Evolutionary conservation across 2,888 invertebrate species (phyloP), one percentile per base, ranked within the genome.

Genomic region (Parthenolecanium corni): DNA sequence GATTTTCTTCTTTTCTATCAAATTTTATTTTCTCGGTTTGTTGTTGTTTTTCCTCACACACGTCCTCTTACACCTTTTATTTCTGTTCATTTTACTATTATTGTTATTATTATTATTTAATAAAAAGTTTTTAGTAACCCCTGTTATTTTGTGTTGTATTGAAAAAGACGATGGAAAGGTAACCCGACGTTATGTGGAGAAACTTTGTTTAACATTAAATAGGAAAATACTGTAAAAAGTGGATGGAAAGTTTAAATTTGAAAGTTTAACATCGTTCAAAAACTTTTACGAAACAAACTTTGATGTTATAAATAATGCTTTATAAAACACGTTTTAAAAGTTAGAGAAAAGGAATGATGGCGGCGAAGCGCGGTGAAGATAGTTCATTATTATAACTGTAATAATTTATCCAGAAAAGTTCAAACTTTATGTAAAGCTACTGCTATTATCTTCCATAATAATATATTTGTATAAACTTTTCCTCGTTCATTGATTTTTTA

Each of bases 251-350:
- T 61, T 61, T 61, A 61, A 61, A 61, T 61, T 61, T 61, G 61
- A 61, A 61, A 61, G 61, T 61, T 61, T 61, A 61, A 61, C 61
- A 61, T 61, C 61, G 47, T 61, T 61, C 61, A 61, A 61, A 61
- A 61, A 61, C 61, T 61, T 61, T 38, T 61, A 61, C 61, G 61
- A 61, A 61, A 61, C 61, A 61, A 61, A 61, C 61, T 61, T 61
- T 61, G 61, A 61, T 61, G 61, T 61, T 61, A 61, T 61, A 61
- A 61, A 61, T 61, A 61, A 61, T 61, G 61, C 61, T 61, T 61
- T 61, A 61, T 61, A 61, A 61, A 61, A 61, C 61, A 61, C 61
- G 61, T 61, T 61, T 61, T 61, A 61, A 61, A 61, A 61, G 61
- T 61, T 61, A 23, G 61, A 51, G 61, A 40, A 61, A 40, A 61